A percentile compares a stretch with the other conserved stretches of the same genome.
Evolutionary conservation across 92 coral and sea anemone species (phyloP).

Genomic region (Chrysogorgia sp.): DNA sequence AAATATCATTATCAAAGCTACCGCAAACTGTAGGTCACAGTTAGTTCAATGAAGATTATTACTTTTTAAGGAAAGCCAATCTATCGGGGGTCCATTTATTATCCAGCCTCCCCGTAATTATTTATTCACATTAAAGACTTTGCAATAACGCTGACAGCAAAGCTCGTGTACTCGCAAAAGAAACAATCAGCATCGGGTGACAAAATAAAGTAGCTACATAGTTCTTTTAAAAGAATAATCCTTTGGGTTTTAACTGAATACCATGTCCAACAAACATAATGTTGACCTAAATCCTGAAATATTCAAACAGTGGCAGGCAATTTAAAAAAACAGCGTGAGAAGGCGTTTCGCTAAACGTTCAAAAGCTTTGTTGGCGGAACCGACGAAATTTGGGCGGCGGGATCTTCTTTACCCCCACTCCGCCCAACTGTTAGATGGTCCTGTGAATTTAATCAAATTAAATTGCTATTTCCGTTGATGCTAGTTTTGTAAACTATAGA

Average conservation of each 20-base stretch:
- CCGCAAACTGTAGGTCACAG: background rate
- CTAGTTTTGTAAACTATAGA: constrained; percentile 37
- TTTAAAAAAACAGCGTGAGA: constrained; percentile 25
- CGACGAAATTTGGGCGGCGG: constrained; percentile 31
- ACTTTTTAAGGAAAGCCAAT: background rate
- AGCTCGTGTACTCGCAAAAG: background rate
- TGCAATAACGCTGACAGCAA: background rate
- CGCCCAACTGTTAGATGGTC: constrained; percentile 24
- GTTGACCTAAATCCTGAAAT: constrained; percentile 17
- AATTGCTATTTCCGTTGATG: constrained; percentile 35
- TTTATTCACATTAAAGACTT: background rate
- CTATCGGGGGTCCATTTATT: background rate
- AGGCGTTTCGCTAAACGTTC: constrained; percentile 32
- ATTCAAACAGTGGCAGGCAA: constrained; percentile 12
- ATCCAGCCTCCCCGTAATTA: background rate
- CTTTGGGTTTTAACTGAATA: constrained; percentile 12
- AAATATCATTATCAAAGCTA: background rate
- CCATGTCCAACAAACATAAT: constrained; percentile 17
- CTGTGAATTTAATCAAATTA: constrained; percentile 36
- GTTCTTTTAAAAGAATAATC: background rate
- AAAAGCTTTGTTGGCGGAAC: constrained; percentile 41
- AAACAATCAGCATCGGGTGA: background rate
- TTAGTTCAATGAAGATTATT: background rate
- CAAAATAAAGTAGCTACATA: background rate
- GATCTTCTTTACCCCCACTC: constrained; percentile 26